Evolutionary conservation across 2,113 vertebrate genomes (phyloP), one percentile per base, ranked within the genome.

Genomic region (Prunella fulvescens): DNA sequence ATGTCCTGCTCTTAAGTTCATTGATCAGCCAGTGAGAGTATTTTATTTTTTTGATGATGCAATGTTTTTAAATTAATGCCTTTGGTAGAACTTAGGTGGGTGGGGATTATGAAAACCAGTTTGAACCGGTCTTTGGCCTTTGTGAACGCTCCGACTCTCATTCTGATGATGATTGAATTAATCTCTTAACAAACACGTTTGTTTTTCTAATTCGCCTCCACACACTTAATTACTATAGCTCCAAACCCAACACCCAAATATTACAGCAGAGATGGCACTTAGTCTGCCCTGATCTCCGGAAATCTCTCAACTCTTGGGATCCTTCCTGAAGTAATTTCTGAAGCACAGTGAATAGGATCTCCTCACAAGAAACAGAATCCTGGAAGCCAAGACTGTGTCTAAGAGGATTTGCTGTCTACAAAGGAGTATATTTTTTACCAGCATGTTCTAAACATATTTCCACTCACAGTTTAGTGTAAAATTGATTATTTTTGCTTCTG

Each of bases 121-220:
- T 88, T 90, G 82, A 92, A 88, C 96, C 16, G 11, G 96, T 95
- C 93, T 84, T 65, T 33, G 70, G 72, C 79, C 88, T 96, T 96
- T 96, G 90, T 90, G 88, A 95, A 78, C 70, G 86, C 81, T 94
- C 60, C 88, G 29, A 45, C 90, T 93, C 60, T 95, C 67, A 74
- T 81, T 60, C 85, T 94, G 86, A 96, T 86, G 92, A 90, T 97
- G 90, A 96, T 88, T 92, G 85, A 95, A 96, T 78, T 94, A 96
- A 97, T 96, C 94, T 93, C 88, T 90, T 96, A 96, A 97, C 95
- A 97, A 97, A 96, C 96, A 96, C 90, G 4, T 93, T 96, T 97
- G 95, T 96, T 97, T 96, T 97, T 93, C 90, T 94, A 95, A 91
- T 96, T 96, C 90, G 71, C 95, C 92, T 96, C 94, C 92, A 90